Conservation (phyloP, 2,113 vertebrate genomes). For the Sakesphorus luctuosus region DNA sequence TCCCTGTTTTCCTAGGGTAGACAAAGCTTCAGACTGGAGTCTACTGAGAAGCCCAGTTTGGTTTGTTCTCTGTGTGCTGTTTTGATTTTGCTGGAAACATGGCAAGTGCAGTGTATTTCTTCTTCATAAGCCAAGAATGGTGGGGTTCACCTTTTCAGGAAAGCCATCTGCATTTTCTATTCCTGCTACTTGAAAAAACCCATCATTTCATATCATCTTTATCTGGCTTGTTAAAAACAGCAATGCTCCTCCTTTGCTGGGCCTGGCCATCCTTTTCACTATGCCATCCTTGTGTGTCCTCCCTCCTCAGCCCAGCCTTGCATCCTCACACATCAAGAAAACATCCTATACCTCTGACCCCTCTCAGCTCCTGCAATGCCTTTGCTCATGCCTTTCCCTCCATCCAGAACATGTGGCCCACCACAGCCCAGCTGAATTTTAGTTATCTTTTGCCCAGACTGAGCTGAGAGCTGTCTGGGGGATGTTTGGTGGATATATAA, state of each 20-base stretch:
- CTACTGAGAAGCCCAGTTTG: not conserved
- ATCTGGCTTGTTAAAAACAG: not conserved
- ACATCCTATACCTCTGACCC: accelerated
- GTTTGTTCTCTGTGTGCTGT: not conserved
- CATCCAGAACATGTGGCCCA: not conserved
- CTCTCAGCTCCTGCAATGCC: not conserved
- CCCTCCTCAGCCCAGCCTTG: not conserved
- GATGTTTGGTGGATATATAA: not conserved
- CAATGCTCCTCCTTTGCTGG: not conserved
- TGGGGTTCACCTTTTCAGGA: not conserved
- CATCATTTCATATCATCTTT: not conserved
- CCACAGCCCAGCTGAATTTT: not conserved
- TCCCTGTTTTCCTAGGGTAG: not conserved
- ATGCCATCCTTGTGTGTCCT: not conserved
- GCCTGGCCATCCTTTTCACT: not conserved
- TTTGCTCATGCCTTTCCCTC: not conserved
- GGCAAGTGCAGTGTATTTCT: not conserved
- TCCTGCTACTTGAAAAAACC: not conserved
- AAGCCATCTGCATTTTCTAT: not conserved
- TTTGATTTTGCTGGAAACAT: not conserved
- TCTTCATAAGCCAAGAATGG: not conserved
- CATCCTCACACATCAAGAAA: not conserved
- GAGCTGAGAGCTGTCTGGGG: not conserved
- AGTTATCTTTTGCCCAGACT: not conserved
- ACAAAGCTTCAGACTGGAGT: not conserved